phyloP scores from a whole-genome alignment of 2,113 vertebrate species.

The Microcebus jonahi region DNA sequence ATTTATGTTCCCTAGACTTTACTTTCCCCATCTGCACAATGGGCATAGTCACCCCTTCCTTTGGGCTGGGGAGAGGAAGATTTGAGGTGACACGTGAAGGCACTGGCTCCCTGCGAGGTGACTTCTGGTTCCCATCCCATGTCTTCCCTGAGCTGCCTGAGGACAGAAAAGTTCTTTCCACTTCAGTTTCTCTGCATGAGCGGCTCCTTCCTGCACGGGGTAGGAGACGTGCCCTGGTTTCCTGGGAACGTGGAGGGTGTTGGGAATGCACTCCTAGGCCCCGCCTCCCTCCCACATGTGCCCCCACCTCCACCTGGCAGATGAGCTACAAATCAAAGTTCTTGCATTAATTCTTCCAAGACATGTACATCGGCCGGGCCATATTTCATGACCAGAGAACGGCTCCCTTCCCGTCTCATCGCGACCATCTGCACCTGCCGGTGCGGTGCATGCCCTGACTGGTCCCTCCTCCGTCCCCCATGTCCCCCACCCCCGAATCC shows the following conservation, averaged over 20 bases:
- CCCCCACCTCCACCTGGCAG: conserved; percentile 3
- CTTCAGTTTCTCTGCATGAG: not conserved
- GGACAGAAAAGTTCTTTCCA: no score
- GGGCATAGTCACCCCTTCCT: not conserved
- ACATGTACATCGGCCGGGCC: conserved; percentile 5
- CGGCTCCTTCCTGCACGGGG: not conserved
- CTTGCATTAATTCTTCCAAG: not conserved
- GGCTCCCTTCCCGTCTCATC: conserved; percentile 29
- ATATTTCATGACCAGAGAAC: conserved; percentile 41
- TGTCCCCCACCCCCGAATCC: rapidly evolving
- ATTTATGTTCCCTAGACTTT: not conserved
- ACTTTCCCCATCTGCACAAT: not conserved
- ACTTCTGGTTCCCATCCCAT: rapidly evolving
- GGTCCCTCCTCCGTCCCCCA: not conserved
- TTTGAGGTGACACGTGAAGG: not conserved
- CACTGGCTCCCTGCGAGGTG: rapidly evolving
- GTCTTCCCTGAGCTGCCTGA: not conserved
- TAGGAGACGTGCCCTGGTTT: not conserved
- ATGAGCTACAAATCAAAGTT: not conserved
- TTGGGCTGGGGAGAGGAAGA: not conserved
- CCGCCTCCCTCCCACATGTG: not conserved
- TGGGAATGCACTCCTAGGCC: not conserved
- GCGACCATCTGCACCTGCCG: conserved; percentile 22
- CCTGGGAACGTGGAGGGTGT: not conserved
- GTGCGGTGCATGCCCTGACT: not conserved